Conservation (phyloP, 37 sponge, comb jelly and placozoan genomes). For the Diacarnus erythraeanus region DNA sequence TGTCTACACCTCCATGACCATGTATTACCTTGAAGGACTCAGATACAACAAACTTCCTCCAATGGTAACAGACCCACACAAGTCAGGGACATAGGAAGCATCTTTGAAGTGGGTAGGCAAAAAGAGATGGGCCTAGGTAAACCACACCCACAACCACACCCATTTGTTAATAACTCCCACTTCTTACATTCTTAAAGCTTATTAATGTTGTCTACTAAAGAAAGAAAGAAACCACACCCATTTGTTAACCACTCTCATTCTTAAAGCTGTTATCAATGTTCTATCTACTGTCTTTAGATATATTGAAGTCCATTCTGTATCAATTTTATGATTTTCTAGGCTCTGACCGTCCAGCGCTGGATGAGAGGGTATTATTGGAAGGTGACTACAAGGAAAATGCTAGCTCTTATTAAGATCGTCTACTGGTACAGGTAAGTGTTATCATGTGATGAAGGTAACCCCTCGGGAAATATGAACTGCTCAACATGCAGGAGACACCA, state of each 20-base stretch:
- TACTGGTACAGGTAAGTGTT: slow-evolving; percentile 25
- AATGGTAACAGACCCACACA: too few species aligned
- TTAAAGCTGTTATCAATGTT: background rate
- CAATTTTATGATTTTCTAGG: slow-evolving; percentile 3
- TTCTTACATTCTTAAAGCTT: too few species aligned
- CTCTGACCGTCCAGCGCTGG: slow-evolving; percentile 11
- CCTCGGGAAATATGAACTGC: too few species aligned
- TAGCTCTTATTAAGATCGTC: slow-evolving; percentile 3
- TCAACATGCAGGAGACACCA: slow-evolving; percentile 41
- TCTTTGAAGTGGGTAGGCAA: background rate
- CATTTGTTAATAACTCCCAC: background rate
- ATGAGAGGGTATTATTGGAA: slow-evolving; percentile 17
- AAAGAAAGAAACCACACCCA: background rate
- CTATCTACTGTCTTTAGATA: background rate
- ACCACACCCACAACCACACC: background rate
- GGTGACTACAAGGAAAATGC: slow-evolving; percentile 8
- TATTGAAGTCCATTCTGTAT: background rate
- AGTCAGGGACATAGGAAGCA: background rate
- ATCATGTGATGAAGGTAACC: background rate
- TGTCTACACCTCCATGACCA: slow-evolving; percentile 50
- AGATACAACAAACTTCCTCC: slow-evolving; percentile 19
- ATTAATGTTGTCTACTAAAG: too few species aligned
- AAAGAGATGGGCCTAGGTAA: background rate
- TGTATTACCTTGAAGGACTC: slow-evolving; percentile 62
- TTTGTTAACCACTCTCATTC: background rate